A percentile compares a stretch with the other conserved stretches of the same genome.
Conservation (phyloP, 2,113 vertebrate species). For the Myanophis thanlyinensis region DNA sequence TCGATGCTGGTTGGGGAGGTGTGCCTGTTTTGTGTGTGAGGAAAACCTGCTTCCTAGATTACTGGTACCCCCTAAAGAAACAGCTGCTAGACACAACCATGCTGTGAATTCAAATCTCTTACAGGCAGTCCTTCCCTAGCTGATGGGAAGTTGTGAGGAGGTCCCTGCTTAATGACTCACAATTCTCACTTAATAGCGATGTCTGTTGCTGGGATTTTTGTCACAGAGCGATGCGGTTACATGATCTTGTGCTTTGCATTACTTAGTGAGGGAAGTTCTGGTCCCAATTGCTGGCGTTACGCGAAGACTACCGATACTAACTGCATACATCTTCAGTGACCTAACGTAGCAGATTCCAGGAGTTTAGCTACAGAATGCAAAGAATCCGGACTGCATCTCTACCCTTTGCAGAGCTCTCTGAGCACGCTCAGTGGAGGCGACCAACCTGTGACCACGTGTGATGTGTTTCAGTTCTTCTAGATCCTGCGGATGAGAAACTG, state of each 20-base stretch:
- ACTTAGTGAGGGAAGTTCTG: not conserved
- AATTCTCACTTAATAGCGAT: too few relatives aligned
- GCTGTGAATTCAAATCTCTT: not conserved
- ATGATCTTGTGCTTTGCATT: not conserved
- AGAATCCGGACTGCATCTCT: not conserved
- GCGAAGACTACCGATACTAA: not conserved
- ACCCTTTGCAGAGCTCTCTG: not conserved
- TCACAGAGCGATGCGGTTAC: not conserved
- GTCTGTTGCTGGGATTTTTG: not conserved
- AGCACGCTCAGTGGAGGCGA: not conserved
- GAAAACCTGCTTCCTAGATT: not conserved
- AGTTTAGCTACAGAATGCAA: not conserved
- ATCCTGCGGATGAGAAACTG: constrained; percentile 91
- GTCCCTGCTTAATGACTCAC: too few relatives aligned
- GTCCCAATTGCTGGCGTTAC: not conserved
- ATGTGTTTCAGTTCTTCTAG: constrained; percentile 76
- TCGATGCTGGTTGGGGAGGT: not conserved
- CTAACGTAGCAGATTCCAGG: not conserved
- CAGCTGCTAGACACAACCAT: not conserved
- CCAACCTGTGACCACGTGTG: not conserved
- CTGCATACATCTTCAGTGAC: not conserved
- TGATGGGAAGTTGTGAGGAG: too few relatives aligned
- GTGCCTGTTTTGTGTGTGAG: not conserved
- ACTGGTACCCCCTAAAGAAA: not conserved
- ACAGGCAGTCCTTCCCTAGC: not conserved